Evolutionary conservation across 2,113 vertebrate genomes (phyloP).

Genomic region (Eulemur macaco): DNA sequence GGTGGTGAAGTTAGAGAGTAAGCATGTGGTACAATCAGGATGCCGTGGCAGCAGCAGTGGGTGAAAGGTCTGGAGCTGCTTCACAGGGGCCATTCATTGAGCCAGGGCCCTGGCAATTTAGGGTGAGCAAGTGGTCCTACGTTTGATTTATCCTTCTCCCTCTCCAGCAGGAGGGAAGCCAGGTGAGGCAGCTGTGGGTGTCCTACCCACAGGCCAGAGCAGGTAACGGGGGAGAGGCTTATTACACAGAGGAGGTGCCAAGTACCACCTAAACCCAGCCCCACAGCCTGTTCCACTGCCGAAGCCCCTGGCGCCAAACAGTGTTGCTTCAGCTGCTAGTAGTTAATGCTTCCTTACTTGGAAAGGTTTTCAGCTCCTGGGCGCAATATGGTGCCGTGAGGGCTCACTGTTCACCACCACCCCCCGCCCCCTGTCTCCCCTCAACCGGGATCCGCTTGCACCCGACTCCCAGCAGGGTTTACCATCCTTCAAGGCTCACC

Average conservation of each 20-base stretch:
- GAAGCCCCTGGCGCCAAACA: constrained; percentile 52
- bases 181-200: neutral
- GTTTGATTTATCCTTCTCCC: neutral
- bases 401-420: neutral
- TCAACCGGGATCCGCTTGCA: neutral
- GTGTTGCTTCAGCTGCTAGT: constrained; percentile 71
- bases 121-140: neutral
- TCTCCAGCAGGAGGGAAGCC: neutral
- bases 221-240: constrained; percentile 2
- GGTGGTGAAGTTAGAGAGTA: neutral
- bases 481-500: constrained; percentile 32
- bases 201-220: neutral
- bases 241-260: neutral
- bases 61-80: neutral
- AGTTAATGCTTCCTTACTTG: constrained; percentile 60
- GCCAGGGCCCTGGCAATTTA: neutral
- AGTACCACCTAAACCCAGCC: constrained; percentile 59
- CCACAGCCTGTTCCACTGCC: neutral
- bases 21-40: no score
- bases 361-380: constrained; percentile 51
- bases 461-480: neutral
- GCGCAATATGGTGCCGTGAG: constrained; percentile 35
- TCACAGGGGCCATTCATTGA: neutral
- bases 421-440: neutral
- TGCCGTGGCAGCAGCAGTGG: neutral